phyloP scores from a whole-genome alignment of 2,888 invertebrate genomes.

The Xylota sylvarum region DNA sequence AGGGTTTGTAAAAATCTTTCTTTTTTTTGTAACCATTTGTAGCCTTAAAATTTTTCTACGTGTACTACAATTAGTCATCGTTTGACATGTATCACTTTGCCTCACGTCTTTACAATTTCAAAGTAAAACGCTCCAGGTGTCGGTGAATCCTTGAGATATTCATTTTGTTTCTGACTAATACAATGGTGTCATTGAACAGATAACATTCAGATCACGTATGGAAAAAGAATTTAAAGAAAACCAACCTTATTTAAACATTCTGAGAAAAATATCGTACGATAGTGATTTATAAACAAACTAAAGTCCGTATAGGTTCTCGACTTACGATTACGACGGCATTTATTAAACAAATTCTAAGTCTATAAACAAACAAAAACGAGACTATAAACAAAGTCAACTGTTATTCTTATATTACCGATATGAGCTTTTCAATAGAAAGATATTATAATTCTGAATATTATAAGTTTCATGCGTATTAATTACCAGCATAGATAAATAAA shows the following conservation, averaged over 20 bases:
- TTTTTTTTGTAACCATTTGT: no score
- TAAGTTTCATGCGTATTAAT: background rate
- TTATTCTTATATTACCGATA: no score
- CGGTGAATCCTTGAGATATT: conserved; percentile 30
- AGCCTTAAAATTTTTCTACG: background rate
- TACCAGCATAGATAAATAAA: background rate
- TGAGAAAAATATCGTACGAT: background rate
- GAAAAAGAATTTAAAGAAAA: background rate
- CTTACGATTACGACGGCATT: no score
- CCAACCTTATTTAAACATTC: background rate
- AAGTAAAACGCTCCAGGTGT: conserved; percentile 5
- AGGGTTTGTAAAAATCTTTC: no score
- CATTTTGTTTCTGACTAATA: conserved; percentile 3
- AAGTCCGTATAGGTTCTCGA: background rate
- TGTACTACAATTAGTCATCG: background rate
- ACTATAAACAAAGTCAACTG: background rate
- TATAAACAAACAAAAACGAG: no score
- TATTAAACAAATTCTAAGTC: no score
- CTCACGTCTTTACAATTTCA: conserved; percentile 12
- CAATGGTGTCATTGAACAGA: conserved; percentile 26
- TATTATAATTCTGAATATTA: background rate
- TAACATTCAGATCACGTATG: conserved; percentile 49
- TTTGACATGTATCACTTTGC: background rate
- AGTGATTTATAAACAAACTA: background rate
- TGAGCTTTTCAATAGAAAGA: background rate